These are phyloP conservation scores for Trichogramma dendrolimi DNA, from an alignment of 2,888 invertebrate species.

Conservation along the genomic window DNA sequence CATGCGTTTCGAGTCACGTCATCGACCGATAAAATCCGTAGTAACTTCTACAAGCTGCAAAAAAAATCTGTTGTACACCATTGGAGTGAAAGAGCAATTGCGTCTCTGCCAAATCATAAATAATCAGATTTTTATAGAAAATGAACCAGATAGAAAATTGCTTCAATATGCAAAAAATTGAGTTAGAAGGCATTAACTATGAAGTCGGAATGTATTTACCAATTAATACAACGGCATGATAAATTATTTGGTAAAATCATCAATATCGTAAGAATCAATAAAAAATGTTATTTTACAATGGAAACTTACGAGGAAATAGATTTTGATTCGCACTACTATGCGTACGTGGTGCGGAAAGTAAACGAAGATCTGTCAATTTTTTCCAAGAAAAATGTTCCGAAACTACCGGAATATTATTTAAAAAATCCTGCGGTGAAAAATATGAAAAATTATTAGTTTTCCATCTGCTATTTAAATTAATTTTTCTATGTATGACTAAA, in stretches of 20 bases:
- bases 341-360: slow-evolving; percentile 12
- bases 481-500: no score
- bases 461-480: no score
- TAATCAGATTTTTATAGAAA: slow-evolving; percentile 3
- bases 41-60: slow-evolving; percentile 13
- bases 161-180: slow-evolving; percentile 1
- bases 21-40: slow-evolving; percentile 22
- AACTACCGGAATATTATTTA: no score
- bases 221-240: slow-evolving; percentile 16
- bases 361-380: no score
- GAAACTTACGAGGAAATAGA: slow-evolving; percentile 21
- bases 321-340: slow-evolving; percentile 23
- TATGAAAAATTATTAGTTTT: no score
- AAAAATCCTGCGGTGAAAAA: no score
- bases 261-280: slow-evolving; percentile 18
- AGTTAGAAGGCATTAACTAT: slow-evolving; percentile 7
- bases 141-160: slow-evolving; percentile 1
- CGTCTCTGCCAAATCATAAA: slow-evolving; percentile 25
- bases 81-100: slow-evolving; percentile 23
- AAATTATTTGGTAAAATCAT: slow-evolving; percentile 26
- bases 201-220: slow-evolving; percentile 16
- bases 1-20: slow-evolving; percentile 27
- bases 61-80: slow-evolving; percentile 23
- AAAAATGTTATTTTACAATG: slow-evolving; percentile 17
- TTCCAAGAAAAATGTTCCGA: no score